Evolutionary conservation across 2,797 vertebrate species (phyloP).

Genomic region (Staurois parvus): DNA sequence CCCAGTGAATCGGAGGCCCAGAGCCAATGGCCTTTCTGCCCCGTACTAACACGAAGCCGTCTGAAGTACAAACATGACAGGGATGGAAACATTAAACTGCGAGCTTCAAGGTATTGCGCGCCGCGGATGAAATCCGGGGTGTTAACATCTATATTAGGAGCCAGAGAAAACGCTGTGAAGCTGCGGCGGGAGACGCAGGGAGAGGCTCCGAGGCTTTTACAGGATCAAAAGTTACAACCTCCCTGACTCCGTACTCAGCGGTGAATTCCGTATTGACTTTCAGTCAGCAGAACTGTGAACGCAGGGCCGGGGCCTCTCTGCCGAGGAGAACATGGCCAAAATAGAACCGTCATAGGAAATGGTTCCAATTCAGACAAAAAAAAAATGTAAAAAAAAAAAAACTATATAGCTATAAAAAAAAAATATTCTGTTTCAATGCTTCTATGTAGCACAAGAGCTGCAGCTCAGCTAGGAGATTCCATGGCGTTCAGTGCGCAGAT

Average conservation of each 20-base stretch:
- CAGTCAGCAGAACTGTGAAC: constrained; percentile 20
- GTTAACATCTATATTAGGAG: constrained; percentile 31
- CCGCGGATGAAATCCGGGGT: not conserved
- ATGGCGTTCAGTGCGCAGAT: no score
- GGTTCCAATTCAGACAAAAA: no score
- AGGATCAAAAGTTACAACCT: constrained; percentile 48
- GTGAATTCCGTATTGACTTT: constrained; percentile 41
- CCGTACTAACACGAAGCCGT: not conserved
- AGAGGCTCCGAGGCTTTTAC: constrained; percentile 21
- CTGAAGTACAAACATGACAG: constrained; percentile 11
- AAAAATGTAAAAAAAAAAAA: no score
- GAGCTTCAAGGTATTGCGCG: not conserved
- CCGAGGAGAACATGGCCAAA: not conserved
- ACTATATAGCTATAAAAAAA: no score
- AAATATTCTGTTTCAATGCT: no score
- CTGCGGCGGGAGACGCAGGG: not conserved
- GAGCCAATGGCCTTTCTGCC: not conserved
- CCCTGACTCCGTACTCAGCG: constrained; percentile 18
- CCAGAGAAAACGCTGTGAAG: not conserved
- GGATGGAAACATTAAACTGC: not conserved
- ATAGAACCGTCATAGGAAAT: not conserved
- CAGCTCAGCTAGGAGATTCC: no score
- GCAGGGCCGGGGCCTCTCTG: not conserved
- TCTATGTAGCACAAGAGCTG: not conserved
- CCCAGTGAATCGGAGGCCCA: not conserved